A percentile compares a stretch with the other conserved stretches of the same genome.
These are phyloP conservation scores for Hylyphantes graminicola DNA, from an alignment of 1,140 invertebrate species.

Conservation along the genomic window DNA sequence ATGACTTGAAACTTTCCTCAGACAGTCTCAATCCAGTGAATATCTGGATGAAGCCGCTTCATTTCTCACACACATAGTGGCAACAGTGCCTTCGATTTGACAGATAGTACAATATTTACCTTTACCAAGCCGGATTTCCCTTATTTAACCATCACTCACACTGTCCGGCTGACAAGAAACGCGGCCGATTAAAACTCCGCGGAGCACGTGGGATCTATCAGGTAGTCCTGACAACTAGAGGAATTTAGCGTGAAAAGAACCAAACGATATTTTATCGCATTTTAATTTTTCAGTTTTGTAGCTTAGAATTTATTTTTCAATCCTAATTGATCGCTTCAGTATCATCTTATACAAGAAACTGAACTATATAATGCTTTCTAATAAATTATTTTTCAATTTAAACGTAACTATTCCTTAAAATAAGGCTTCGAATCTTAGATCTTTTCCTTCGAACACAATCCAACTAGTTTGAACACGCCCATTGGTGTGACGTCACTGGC, in stretches of 20 bases:
- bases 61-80: conserved; percentile 28
- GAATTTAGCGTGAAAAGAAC: too few species aligned
- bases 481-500: conserved; percentile 20
- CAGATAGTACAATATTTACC: conserved; percentile 57
- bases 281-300: too few species aligned
- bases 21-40: neutral
- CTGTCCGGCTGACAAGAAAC: conserved; percentile 16
- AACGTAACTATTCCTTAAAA: too few species aligned
- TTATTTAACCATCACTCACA: conserved; percentile 56
- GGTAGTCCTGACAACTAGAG: conserved; percentile 37
- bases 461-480: conserved; percentile 6
- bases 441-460: too few species aligned
- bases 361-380: too few species aligned
- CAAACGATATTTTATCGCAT: too few species aligned
- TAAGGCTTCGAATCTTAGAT: too few species aligned
- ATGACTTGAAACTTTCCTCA: too few species aligned
- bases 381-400: too few species aligned
- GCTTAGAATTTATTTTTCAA: too few species aligned
- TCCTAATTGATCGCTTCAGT: too few species aligned
- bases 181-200: conserved; percentile 37
- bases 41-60: neutral
- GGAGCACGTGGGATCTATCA: conserved; percentile 22
- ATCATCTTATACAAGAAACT: too few species aligned
- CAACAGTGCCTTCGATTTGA: conserved; percentile 23
- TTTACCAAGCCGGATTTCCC: conserved; percentile 55